Percentiles rank a stretch among this genome's conserved stretches.
Evolutionary conservation across 2,888 invertebrate genomes (phyloP).

Genomic region (Caenorhabditis sp.): DNA sequence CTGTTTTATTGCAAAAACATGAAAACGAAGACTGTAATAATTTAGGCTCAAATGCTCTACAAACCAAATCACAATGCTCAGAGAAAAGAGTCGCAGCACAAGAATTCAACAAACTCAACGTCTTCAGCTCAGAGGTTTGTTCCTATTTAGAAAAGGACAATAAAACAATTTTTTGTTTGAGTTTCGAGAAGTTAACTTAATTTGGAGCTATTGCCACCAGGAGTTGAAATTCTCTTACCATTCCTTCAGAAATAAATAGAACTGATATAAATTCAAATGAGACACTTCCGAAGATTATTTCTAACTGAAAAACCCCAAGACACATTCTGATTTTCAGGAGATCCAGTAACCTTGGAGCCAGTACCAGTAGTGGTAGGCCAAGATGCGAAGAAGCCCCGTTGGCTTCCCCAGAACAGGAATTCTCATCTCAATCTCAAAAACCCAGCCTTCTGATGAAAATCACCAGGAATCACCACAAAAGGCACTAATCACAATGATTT

Average conservation of each 20-base stretch:
- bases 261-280: too few species aligned
- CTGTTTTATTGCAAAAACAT: background rate
- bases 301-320: too few species aligned
- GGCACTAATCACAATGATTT: background rate
- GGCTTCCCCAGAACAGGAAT: conserved; percentile 48
- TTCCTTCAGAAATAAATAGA: too few species aligned
- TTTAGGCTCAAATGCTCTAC: conserved; percentile 54
- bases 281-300: too few species aligned
- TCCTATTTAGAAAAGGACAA: too few species aligned
- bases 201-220: too few species aligned
- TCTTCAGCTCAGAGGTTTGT: background rate
- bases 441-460: conserved; percentile 18
- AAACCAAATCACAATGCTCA: conserved; percentile 25
- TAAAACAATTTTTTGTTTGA: too few species aligned
- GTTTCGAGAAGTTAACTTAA: too few species aligned
- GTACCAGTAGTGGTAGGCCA: background rate
- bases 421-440: conserved; percentile 6
- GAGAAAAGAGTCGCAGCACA: conserved; percentile 25
- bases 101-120: conserved; percentile 18
- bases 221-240: too few species aligned
- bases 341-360: conserved; percentile 14
- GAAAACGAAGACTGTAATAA: background rate
- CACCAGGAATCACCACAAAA: background rate
- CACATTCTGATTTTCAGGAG: background rate
- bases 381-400: conserved; percentile 31